Percentiles rank a stretch among this genome's conserved stretches.
Conservation (phyloP, 2,797 vertebrate species). For the Buphagus erythrorhynchus region DNA sequence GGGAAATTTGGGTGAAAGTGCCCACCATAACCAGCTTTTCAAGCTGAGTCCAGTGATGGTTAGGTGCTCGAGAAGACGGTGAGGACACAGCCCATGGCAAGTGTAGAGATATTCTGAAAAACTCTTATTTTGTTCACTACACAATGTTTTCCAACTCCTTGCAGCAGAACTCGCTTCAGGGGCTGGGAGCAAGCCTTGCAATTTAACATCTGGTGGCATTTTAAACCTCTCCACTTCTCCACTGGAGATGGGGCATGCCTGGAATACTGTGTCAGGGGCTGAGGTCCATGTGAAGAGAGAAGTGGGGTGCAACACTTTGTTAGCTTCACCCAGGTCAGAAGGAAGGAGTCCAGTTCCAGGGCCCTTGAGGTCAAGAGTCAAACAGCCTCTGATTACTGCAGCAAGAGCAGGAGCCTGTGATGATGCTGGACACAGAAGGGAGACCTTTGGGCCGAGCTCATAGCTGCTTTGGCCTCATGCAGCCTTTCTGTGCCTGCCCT, state of each 20-base stretch:
- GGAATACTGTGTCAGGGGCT: background rate
- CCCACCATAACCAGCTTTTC: background rate
- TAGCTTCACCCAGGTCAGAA: background rate
- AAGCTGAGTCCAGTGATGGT: background rate
- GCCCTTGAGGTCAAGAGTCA: background rate
- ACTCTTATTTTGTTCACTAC: accelerated
- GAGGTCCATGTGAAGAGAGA: background rate
- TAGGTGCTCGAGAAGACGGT: background rate
- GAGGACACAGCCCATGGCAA: background rate
- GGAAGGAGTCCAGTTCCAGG: background rate
- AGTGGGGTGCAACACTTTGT: accelerated
- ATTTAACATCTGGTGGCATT: background rate
- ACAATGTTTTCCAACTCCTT: background rate
- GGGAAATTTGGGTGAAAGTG: slow-evolving; percentile 39
- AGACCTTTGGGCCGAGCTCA: background rate
- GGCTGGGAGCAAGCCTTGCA: background rate
- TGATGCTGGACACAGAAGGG: background rate
- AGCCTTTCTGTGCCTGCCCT: slow-evolving; percentile 9
- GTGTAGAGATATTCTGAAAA: background rate
- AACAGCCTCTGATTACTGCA: background rate
- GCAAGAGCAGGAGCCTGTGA: background rate
- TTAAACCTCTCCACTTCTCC: background rate
- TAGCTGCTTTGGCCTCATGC: background rate
- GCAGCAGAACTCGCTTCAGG: background rate
- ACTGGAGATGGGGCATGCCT: background rate